Base-by-base conservation (phyloP, 2,797 vertebrate species). In the Eidolon dupreanum region DNA sequence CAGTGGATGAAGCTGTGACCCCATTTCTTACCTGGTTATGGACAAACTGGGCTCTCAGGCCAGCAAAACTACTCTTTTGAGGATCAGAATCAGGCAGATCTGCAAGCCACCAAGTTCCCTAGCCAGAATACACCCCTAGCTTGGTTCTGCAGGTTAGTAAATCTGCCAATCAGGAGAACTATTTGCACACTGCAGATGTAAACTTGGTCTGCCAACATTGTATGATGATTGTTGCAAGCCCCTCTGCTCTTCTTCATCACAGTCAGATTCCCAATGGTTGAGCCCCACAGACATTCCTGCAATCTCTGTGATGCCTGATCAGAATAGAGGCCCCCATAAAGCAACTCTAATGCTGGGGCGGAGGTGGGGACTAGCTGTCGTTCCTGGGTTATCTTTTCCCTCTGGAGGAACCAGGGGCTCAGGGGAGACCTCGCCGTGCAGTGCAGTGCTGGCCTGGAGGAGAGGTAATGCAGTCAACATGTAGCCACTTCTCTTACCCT, bases 361-460 rank as follows among this genome's bases (percentile, higher is more conserved):
- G 33, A 28, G 8, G 22, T 12, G 53, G 15, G 38, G 12, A 3
- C 24, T 78, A 8, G 8, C 31, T 79, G 33, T 78, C 16, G 5
- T 36, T 24, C 8, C 33, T 57, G 8, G 22, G 33, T 38, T 78
- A 22, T 68, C 74, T 10, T 78, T 78, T 26, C 26, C 51, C 24
- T 26, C 13, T 26, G 8, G 15, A 79, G 53, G 24, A 57, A 36
- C 15, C 15, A 26, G 24, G 26, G 24, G 31, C 12, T 79, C 75
- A 79, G 33, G 8, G 36, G 75, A 28, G 13, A 26, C 75, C 24
- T 79, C 38, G 10, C 1, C 2, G 41, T 5, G 3, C 4, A 11
- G 7, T 2, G 1, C n/a, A 11, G 26, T 3, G 49, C 26, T 3
- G 4, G 26, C 26, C 38, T 49, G 38, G 2, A 17, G 13, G 13